A percentile compares a stretch with the other conserved stretches of the same genome.
Conservation (phyloP, 2,113 vertebrate species). For the Sprattus sprattus region DNA sequence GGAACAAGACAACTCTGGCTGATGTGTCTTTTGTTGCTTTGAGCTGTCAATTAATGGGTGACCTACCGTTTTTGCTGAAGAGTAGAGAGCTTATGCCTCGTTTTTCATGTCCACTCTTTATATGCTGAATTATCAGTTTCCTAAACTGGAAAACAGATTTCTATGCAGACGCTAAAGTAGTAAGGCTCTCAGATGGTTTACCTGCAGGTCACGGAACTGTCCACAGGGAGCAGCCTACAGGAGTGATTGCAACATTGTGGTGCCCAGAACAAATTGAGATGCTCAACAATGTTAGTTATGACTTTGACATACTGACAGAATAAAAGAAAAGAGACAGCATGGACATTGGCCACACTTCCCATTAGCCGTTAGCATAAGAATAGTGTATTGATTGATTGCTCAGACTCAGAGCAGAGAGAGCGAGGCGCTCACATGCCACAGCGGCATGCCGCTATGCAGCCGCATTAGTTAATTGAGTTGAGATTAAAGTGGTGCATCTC, state of each 20-base stretch:
- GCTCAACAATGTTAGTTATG: not conserved
- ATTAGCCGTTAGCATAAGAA: not conserved
- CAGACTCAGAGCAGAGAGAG: not conserved
- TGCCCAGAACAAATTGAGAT: not conserved
- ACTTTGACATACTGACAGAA: not conserved
- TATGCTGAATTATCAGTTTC: too few species aligned
- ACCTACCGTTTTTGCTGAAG: too few species aligned
- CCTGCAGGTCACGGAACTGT: not conserved
- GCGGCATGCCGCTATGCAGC: too few species aligned
- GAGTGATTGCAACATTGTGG: not conserved
- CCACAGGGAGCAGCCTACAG: not conserved
- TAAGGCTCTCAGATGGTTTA: not conserved
- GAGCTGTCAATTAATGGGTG: not conserved
- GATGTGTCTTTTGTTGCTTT: not conserved
- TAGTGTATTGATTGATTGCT: not conserved
- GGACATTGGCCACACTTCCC: not conserved
- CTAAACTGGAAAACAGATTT: too few species aligned
- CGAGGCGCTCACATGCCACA: not conserved
- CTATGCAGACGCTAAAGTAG: too few species aligned
- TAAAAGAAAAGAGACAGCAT: not conserved
- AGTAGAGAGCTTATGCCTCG: too few species aligned
- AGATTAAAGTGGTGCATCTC: not conserved
- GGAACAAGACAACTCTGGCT: not conserved
- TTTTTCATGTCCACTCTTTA: too few species aligned
- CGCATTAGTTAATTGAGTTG: not conserved